Evolutionary conservation across 2,888 invertebrate genomes (phyloP).

Genomic region (Leptinotarsa rubiginosa): DNA sequence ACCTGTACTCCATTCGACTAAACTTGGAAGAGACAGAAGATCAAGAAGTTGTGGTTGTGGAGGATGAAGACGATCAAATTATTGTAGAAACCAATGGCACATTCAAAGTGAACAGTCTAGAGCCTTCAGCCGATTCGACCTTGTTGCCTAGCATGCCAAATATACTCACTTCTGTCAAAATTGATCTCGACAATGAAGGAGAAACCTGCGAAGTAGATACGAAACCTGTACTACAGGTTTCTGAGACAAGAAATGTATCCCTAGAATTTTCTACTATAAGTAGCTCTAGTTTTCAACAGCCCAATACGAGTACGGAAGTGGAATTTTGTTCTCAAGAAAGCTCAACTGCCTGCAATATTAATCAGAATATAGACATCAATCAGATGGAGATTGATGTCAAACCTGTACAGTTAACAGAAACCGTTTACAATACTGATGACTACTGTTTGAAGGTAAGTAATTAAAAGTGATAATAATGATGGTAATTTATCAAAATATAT

Average conservation of each 20-base stretch:
- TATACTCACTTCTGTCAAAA: conserved; percentile 55
- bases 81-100: not conserved
- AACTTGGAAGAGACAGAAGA: not conserved
- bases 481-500: too few species aligned
- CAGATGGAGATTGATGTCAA: not conserved
- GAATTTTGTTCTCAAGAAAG: conserved; percentile 41
- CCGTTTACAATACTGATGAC: not conserved
- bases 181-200: conserved; percentile 25
- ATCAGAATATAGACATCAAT: not conserved
- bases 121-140: not conserved
- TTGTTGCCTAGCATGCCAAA: conserved; percentile 64
- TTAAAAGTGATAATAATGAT: too few species aligned
- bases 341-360: not conserved
- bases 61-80: not conserved
- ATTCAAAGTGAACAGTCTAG: not conserved
- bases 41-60: not conserved
- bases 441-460: not conserved
- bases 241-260: conserved; percentile 14
- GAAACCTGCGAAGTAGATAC: not conserved
- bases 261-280: conserved; percentile 47
- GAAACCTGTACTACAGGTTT: not conserved
- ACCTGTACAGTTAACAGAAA: conserved; percentile 4
- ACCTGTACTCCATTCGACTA: conserved; percentile 27
- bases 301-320: conserved; percentile 42
- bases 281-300: conserved; percentile 46